Base-by-base conservation (phyloP, 2,113 vertebrate genomes). In the Theropithecus gelada region DNA sequence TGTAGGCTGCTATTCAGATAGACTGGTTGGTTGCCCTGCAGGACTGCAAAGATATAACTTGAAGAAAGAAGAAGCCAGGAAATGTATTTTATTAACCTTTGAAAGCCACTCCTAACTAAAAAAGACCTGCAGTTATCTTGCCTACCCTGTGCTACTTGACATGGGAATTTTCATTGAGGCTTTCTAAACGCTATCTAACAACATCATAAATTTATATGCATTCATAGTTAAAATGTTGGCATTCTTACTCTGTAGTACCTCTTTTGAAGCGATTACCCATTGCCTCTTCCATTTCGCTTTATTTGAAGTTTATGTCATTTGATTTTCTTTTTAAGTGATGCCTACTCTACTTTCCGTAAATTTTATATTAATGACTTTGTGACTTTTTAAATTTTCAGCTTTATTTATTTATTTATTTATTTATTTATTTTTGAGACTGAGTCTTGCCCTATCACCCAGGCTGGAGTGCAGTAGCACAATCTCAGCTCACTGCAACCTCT, bases 81-180 rank as follows among this genome's bases (percentile, higher is more conserved):
- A 82, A 73, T 48, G 11, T 59, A 89, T n/a, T 85, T 76, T 70
- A 85, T 59, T 96, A 82, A 48, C 27, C 76, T 92, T 81, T 94
- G 40, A 94, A 83, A 94, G 43, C 22, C n/a, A 38, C 27, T 72
- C 5, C 20, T 66, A 64, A 50, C 52, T 97, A 38, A 66, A 85
- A 89, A 76, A 90, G 82, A 79, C 40, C 55, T 43, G 27, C 11
- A 35, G 30, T 72, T 52, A 90, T 81, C 50, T 93, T 6, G 38
- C 11, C 40, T 5, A 18, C 17, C 16, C 43, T 32, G 40, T 43
- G 64, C n/a, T 52, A 45, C 38, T 78, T 78, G 84, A 35, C 61
- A 38, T 25, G 50, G 4, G 14, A 10, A 59, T 61, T 85, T 45
- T 45, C 23, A 59, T 4, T 59, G 72, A 23, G 40, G 68, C 66